Conservation (phyloP, 2,797 vertebrate species). For the Pelochelys cantorii region DNA sequence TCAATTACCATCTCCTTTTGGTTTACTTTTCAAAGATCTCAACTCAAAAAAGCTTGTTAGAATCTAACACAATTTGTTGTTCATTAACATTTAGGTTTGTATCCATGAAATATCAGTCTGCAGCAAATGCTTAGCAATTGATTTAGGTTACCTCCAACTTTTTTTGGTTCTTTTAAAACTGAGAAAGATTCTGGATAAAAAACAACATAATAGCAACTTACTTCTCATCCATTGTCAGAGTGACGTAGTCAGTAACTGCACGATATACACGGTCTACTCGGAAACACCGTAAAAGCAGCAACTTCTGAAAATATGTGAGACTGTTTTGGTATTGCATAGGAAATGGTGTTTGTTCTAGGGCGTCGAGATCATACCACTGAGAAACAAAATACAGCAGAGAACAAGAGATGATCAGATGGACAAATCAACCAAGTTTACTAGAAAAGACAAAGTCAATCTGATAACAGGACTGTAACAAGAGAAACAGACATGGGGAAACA, state of each 20-base stretch:
- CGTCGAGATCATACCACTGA: slow-evolving; percentile 94
- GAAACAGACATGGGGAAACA: neutral
- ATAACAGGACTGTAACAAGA: neutral
- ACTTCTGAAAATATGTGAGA: slow-evolving; percentile 91
- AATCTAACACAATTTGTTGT: neutral
- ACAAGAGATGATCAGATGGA: neutral
- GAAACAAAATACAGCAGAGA: neutral
- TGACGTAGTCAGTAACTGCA: slow-evolving; percentile 91
- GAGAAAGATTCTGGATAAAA: fast-evolving
- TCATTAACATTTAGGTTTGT: neutral
- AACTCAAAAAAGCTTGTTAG: neutral
- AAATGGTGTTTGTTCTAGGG: slow-evolving; percentile 86
- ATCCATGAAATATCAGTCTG: neutral
- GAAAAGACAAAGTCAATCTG: neutral
- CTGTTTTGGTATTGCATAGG: slow-evolving; percentile 85
- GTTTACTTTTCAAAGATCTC: neutral
- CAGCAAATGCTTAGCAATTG: neutral
- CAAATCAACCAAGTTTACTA: neutral
- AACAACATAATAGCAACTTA: slow-evolving; percentile 71
- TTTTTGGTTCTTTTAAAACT: neutral
- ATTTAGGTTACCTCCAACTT: neutral
- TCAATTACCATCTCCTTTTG: neutral
- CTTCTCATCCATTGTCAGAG: slow-evolving; percentile 91
- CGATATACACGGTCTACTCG: slow-evolving; percentile 94
- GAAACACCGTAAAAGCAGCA: slow-evolving; percentile 94